Percentiles rank a stretch among this genome's conserved stretches.
These are phyloP conservation scores for Puntigrus tetrazona DNA, from an alignment of 2,113 vertebrate species.

Conservation along the genomic window DNA sequence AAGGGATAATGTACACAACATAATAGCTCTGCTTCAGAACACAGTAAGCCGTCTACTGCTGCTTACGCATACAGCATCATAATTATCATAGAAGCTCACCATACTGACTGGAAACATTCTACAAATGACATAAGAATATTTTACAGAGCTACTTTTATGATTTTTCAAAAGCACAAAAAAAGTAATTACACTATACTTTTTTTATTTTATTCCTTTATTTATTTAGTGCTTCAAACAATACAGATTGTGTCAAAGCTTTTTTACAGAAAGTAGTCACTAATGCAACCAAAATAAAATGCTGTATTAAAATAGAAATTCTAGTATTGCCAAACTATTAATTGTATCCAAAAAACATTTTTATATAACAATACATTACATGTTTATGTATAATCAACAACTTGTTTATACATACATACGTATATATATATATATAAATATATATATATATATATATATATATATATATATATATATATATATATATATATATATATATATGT, in stretches of 20 bases:
- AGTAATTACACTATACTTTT: neutral
- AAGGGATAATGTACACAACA: neutral
- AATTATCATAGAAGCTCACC: neutral
- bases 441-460: too few species aligned
- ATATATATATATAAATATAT: too few species aligned
- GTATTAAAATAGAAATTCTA: neutral
- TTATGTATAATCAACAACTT: too few species aligned
- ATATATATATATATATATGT: too few species aligned
- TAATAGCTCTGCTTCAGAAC: neutral
- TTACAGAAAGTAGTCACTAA: neutral
- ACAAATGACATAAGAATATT: neutral
- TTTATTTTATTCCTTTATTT: neutral
- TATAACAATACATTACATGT: too few species aligned
- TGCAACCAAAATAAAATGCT: neutral
- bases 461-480: too few species aligned
- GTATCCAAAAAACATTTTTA: too few species aligned
- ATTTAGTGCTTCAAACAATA: neutral
- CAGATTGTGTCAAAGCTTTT: neutral
- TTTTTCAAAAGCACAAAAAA: neutral
- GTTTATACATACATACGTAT: too few species aligned
- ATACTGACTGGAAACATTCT: neutral
- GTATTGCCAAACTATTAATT: too few species aligned
- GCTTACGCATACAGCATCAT: neutral
- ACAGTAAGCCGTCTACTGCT: neutral
- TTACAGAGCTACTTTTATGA: neutral